Conservation (phyloP, 2,888 invertebrate genomes). For the Caenorhabditis sp. region DNA sequence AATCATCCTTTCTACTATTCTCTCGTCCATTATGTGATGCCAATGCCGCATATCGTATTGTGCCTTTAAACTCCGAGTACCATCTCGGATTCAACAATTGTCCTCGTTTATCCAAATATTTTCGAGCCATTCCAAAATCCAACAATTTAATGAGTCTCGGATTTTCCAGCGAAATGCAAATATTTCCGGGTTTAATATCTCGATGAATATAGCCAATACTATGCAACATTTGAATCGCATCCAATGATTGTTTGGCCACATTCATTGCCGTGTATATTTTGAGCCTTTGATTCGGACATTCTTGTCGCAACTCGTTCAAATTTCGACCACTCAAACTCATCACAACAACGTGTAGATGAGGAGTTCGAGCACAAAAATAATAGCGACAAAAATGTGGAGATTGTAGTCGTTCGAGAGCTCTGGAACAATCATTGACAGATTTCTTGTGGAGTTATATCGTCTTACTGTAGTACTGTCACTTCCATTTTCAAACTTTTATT, state of each 20-base stretch:
- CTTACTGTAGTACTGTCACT: constrained; percentile 22
- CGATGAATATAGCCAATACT: constrained; percentile 35
- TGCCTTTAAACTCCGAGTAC: constrained; percentile 38
- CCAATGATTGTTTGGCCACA: constrained; percentile 53
- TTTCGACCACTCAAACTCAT: constrained; percentile 57
- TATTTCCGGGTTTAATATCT: constrained; percentile 60
- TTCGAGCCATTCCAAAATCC: constrained; percentile 59
- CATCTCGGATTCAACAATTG: constrained; percentile 38
- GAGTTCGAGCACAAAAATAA: constrained; percentile 24
- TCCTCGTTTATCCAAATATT: constrained; percentile 18
- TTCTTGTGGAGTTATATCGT: too few species aligned
- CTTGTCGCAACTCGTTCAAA: constrained; percentile 22
- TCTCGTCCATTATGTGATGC: constrained; percentile 53
- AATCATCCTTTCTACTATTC: constrained; percentile 58
- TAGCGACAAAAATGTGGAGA: constrained; percentile 28
- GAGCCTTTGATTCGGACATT: constrained; percentile 24
- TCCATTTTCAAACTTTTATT: constrained; percentile 30
- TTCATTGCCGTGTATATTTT: constrained; percentile 42
- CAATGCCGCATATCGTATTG: constrained; percentile 44
- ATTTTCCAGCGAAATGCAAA: constrained; percentile 41
- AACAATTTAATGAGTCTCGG: constrained; percentile 47
- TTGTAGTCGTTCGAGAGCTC: constrained; percentile 8
- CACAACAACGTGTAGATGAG: constrained; percentile 50
- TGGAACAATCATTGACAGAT: too few species aligned
- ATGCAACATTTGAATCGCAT: constrained; percentile 57